Evolutionary conservation across 2,797 vertebrate species (phyloP).

Genomic region (Hippopotamyrus pictus): DNA sequence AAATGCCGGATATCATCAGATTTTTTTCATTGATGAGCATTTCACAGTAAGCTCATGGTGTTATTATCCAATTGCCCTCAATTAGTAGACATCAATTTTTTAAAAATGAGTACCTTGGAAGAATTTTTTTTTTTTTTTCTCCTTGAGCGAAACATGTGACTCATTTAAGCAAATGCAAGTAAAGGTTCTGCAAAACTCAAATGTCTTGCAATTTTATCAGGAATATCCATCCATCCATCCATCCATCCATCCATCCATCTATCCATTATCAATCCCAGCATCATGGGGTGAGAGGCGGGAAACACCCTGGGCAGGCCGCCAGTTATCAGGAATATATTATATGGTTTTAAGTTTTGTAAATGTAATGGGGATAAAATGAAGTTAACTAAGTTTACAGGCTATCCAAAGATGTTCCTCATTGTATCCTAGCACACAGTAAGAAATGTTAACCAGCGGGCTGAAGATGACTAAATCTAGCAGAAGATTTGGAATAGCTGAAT

Average conservation of each 20-base stretch:
- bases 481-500: background rate
- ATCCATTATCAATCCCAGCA: too few species aligned
- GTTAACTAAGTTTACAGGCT: background rate
- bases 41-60: background rate
- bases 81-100: background rate
- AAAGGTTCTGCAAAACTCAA: background rate
- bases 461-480: background rate
- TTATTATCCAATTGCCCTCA: background rate
- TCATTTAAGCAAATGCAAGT: background rate
- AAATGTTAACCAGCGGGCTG: background rate
- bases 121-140: background rate
- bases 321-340: background rate
- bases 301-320: too few species aligned
- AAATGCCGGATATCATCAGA: background rate
- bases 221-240: background rate
- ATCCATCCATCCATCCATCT: too few species aligned
- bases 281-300: too few species aligned
- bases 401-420: background rate
- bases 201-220: background rate
- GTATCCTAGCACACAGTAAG: background rate
- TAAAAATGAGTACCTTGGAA: background rate
- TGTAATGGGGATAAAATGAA: background rate
- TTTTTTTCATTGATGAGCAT: background rate
- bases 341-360: background rate
- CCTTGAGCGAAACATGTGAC: background rate